Base-by-base conservation (phyloP, 2,113 vertebrate genomes). In the Scalopus aquaticus region DNA sequence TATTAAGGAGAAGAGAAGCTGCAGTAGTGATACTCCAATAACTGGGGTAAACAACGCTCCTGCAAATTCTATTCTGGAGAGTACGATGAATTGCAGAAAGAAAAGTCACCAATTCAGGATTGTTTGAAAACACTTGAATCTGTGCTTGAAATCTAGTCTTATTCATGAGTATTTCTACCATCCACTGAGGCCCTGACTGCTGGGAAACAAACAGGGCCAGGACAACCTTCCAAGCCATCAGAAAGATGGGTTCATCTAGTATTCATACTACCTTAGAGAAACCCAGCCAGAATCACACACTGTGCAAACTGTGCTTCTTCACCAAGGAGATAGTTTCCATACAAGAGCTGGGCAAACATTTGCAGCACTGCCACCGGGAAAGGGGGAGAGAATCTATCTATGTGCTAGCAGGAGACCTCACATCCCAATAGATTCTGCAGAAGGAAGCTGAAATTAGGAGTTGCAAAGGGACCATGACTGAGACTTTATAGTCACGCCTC, bases 401-500 rank as follows among this genome's bases (percentile, higher is more conserved):
- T 1, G 24, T 5, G 39, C 22, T 49, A 84, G 86, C 22, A 44
- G 37, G 15, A 65, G 49, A 82, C 62, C 62, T 32, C 51, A 74
- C n/a, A 62, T 28, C 39, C 44, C 54, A 44, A 64, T 30, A 42
- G 6, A 28, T 69, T 95, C 73, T 67, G 32, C 39, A 81, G 69
- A 84, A 79, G 78, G 81, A 49, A 79, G 44, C 39, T 72, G 74
- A 93, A 91, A 73, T 28, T 49, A 37, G 56, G 91, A 42, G 49
- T 64, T 88, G 69, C 30, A n/a, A 84, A 86, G 74, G 28, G 44
- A 79, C 89, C 20, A 42, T 73, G 72, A 88, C 60, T 44, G 32
- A 92, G 73, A 62, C 64, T 93, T 86, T 70, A 74, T 26, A 64
- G 86, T 69, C 56, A 85, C 6, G 12, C 74, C 69, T 91, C 87